Conservation (phyloP, 1,140 invertebrate genomes). For the Zophobas atratus region DNA sequence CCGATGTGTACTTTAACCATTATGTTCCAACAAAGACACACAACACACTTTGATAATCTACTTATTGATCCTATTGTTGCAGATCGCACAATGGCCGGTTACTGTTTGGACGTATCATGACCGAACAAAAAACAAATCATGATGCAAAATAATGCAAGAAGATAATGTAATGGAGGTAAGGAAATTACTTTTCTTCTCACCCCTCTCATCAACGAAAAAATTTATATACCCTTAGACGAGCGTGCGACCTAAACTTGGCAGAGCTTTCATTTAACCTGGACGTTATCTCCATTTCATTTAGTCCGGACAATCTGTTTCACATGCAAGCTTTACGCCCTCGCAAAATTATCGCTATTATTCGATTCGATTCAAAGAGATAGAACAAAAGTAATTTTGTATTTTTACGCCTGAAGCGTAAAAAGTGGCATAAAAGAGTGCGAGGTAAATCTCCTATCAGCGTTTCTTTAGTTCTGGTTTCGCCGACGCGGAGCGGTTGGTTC, state of each 20-base stretch:
- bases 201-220: slow-evolving; percentile 17
- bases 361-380: slow-evolving; percentile 21
- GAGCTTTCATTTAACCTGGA: slow-evolving; percentile 45
- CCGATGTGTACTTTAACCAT: slow-evolving; percentile 24
- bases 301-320: slow-evolving; percentile 50
- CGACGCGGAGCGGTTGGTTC: no score
- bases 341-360: slow-evolving; percentile 44
- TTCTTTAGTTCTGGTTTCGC: neutral
- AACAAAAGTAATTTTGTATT: neutral
- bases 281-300: slow-evolving; percentile 52
- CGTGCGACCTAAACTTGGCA: slow-evolving; percentile 33
- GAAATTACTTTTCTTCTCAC: slow-evolving; percentile 48
- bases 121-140: slow-evolving; percentile 58
- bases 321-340: slow-evolving; percentile 23
- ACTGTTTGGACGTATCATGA: slow-evolving; percentile 56
- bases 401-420: neutral
- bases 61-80: slow-evolving; percentile 52
- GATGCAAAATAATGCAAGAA: slow-evolving; percentile 64
- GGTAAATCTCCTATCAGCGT: no score
- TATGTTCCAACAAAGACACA: slow-evolving; percentile 24
- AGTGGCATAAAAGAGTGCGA: neutral
- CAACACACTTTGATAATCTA: neutral
- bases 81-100: slow-evolving; percentile 52
- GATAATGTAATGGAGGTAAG: slow-evolving; percentile 67
- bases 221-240: slow-evolving; percentile 17